Evolutionary conservation across 2,797 vertebrate species (phyloP).

Genomic region (Anguilla marmorata): DNA sequence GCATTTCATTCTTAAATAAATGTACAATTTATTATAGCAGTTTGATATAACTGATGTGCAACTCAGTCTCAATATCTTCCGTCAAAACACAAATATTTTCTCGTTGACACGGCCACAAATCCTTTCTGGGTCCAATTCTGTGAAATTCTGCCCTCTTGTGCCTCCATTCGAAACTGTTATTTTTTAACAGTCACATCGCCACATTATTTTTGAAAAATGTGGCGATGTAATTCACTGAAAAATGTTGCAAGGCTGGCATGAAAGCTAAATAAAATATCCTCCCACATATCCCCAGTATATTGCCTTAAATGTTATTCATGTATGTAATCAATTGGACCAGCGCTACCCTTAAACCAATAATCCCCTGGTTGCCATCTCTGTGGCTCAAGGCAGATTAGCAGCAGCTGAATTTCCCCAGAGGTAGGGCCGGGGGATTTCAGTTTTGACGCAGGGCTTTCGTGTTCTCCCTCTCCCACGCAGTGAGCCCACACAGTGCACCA

Average conservation of each 20-base stretch:
- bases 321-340: background rate
- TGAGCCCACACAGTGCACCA: conserved; percentile 78
- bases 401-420: background rate
- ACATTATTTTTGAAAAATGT: too few relatives aligned
- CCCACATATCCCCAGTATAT: background rate
- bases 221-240: background rate
- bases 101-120: too few relatives aligned
- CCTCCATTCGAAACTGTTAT: background rate
- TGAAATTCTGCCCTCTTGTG: conserved; percentile 29
- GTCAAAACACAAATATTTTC: too few relatives aligned
- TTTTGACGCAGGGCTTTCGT: background rate
- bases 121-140: background rate
- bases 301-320: background rate
- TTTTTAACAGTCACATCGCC: too few relatives aligned
- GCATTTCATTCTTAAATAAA: background rate
- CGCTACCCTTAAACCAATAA: background rate
- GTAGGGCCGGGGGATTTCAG: background rate
- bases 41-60: background rate
- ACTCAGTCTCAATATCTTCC: too few relatives aligned
- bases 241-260: background rate
- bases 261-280: background rate
- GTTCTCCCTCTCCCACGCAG: conserved; percentile 54
- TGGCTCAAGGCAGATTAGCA: background rate
- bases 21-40: background rate
- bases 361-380: background rate